A percentile compares a stretch with the other conserved stretches of the same genome.
These are phyloP conservation scores for Hippolais icterina DNA, from an alignment of 2,113 vertebrate genomes.

Conservation along the genomic window DNA sequence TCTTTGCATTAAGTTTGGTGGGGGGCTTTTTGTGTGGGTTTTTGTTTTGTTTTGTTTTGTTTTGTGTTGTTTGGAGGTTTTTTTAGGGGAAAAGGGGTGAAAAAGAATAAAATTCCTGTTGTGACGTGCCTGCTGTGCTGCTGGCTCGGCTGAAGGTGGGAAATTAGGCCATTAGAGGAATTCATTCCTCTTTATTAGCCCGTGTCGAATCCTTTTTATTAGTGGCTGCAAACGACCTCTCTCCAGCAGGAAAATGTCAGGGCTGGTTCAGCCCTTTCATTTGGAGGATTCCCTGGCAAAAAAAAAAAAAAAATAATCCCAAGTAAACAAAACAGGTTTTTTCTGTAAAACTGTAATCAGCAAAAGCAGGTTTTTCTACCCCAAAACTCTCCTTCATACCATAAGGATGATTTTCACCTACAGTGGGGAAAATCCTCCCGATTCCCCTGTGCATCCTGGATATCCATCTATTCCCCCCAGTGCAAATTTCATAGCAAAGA, in stretches of 20 bases:
- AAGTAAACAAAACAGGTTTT: neutral
- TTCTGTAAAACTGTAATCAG: neutral
- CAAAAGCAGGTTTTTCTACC: neutral
- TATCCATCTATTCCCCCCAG: neutral
- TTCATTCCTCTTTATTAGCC: conserved; percentile 84
- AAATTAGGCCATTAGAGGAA: conserved; percentile 81
- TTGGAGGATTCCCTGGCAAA: conserved; percentile 26
- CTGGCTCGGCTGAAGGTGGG: conserved; percentile 71
- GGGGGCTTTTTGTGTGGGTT: neutral
- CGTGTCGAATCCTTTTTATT: conserved; percentile 82
- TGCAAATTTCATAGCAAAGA: neutral
- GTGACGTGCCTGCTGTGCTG: neutral
- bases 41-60: neutral
- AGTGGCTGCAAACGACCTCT: conserved; percentile 78
- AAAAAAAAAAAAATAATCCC: neutral
- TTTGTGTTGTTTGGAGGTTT: neutral
- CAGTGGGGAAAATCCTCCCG: neutral
- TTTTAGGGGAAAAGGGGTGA: neutral
- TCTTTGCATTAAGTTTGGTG: neutral
- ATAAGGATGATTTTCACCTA: accelerated
- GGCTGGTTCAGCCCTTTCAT: conserved; percentile 73
- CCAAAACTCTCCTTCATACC: neutral
- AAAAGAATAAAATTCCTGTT: neutral
- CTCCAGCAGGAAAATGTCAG: conserved; percentile 81
- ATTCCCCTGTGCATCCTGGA: neutral